Percentiles rank a stretch among this genome's conserved stretches.
phyloP scores from a whole-genome alignment of 2,888 invertebrate species.

The Rhabditophanes sp. region DNA sequence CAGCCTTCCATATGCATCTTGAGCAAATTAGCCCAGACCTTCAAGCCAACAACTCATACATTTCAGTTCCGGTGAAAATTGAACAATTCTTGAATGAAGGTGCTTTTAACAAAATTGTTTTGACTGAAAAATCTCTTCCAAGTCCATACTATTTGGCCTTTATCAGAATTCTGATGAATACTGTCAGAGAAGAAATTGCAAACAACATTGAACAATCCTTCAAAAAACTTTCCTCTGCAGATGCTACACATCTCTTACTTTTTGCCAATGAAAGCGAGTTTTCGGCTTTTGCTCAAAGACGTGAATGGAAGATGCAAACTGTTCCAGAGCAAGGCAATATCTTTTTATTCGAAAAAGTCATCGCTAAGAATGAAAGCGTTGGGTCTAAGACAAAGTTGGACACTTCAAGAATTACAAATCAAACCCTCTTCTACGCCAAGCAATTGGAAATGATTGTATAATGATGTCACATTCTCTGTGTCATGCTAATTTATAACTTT shows the following conservation, averaged over 20 bases:
- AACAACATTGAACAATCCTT: constrained; percentile 91
- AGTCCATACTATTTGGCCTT: constrained; percentile 86
- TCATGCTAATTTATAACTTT: neutral
- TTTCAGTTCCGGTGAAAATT: constrained; percentile 77
- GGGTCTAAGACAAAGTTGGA: constrained; percentile 60
- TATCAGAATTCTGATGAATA: constrained; percentile 83
- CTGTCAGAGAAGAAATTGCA: constrained; percentile 80
- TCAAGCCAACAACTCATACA: constrained; percentile 78
- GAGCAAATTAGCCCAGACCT: constrained; percentile 78
- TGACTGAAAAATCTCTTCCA: constrained; percentile 84
- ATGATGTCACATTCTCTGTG: constrained; percentile 23
- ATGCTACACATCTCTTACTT: constrained; percentile 75
- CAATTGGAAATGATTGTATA: constrained; percentile 98
- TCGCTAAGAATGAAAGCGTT: constrained; percentile 10
- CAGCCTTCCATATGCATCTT: constrained; percentile 81
- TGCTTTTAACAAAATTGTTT: constrained; percentile 85
- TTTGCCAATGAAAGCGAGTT: constrained; percentile 20
- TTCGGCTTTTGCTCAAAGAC: constrained; percentile 44
- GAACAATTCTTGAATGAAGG: constrained; percentile 99
- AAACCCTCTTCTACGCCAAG: constrained; percentile 85
- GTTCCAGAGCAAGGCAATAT: constrained; percentile 20
- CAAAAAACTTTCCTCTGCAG: constrained; percentile 63
- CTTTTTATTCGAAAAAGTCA: neutral
- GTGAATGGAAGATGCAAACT: constrained; percentile 63
- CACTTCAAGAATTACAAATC: constrained; percentile 72